Evolutionary conservation across 2,888 invertebrate species (phyloP).

Genomic region (Margaritifera margaritifera): DNA sequence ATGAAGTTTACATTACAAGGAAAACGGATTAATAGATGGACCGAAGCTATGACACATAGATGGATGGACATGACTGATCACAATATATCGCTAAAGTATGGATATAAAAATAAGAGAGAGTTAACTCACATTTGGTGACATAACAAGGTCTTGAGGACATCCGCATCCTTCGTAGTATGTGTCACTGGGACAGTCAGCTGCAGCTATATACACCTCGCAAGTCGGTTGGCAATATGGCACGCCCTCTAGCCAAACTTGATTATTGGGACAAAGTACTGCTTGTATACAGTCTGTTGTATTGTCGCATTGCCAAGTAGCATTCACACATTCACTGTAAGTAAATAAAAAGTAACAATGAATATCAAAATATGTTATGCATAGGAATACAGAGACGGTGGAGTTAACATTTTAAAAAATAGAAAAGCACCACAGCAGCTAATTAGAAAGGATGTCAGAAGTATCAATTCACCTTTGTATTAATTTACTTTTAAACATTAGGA

Average conservation of each 20-base stretch:
- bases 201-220: conserved; percentile 25
- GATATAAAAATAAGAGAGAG: not conserved
- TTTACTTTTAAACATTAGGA: no score
- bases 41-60: no score
- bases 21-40: no score
- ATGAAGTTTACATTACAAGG: no score
- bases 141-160: conserved; percentile 28
- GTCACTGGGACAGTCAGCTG: conserved; percentile 22
- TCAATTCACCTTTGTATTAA: no score
- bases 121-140: conserved; percentile 40
- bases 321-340: conserved; percentile 26
- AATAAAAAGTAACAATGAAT: not conserved
- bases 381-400: no score
- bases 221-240: conserved; percentile 30
- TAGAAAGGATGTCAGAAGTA: conserved; percentile 31
- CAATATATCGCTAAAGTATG: not conserved
- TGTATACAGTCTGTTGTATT: conserved; percentile 28
- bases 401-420: no score
- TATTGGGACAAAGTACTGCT: conserved; percentile 36
- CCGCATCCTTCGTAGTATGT: conserved; percentile 40
- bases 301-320: conserved; percentile 39
- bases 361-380: no score
- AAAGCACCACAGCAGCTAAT: conserved; percentile 8
- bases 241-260: conserved; percentile 36
- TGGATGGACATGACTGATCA: no score